phyloP scores from a whole-genome alignment of 2,888 invertebrate species.

The Sipha maydis region DNA sequence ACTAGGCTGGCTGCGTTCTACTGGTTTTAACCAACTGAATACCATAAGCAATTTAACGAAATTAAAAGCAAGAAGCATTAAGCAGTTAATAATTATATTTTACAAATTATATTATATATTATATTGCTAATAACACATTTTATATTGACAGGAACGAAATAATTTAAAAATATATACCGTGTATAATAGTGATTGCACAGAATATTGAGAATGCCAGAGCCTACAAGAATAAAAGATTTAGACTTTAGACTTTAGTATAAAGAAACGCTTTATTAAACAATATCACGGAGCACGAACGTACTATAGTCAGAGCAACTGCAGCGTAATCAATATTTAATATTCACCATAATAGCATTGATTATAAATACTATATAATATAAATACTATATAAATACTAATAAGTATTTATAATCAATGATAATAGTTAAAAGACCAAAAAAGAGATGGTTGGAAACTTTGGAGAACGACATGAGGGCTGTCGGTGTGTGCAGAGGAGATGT shows the following conservation, averaged over 20 bases:
- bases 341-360: not conserved
- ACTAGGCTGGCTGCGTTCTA: constrained; percentile 14
- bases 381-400: too few species aligned
- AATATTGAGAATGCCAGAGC: constrained; percentile 1
- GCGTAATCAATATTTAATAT: not conserved
- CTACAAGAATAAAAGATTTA: not conserved
- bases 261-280: too few species aligned
- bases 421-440: too few species aligned
- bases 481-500: too few species aligned
- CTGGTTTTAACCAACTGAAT: constrained; percentile 19
- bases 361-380: too few species aligned
- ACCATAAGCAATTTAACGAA: constrained; percentile 22
- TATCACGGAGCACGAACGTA: constrained; percentile 4
- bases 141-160: constrained; percentile 13
- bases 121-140: not conserved
- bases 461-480: too few species aligned
- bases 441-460: too few species aligned
- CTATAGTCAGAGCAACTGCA: constrained; percentile 6
- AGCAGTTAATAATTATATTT: not conserved
- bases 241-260: not conserved
- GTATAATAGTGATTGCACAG: constrained; percentile 8
- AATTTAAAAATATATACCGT: constrained; percentile 19
- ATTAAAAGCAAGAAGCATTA: constrained; percentile 15
- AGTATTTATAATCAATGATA: too few species aligned
- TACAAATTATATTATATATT: not conserved